A percentile compares a stretch with the other conserved stretches of the same genome.
These are phyloP conservation scores for Vanessa cardui DNA, from an alignment of 2,888 invertebrate species.

Conservation along the genomic window DNA sequence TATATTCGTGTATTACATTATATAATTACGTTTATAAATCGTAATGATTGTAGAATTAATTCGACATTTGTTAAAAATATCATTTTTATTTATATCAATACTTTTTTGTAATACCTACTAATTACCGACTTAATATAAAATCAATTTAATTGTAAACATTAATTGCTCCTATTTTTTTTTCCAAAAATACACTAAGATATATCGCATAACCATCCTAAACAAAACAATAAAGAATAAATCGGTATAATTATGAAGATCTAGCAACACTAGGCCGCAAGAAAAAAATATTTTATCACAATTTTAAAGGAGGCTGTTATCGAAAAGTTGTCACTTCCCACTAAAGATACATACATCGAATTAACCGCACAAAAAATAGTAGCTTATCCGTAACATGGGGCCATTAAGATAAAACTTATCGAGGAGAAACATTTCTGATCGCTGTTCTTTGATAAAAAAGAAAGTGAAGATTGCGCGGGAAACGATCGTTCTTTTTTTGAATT, in stretches of 20 bases:
- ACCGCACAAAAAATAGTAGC: constrained; percentile 55
- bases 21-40: constrained; percentile 18
- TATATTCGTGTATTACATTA: constrained; percentile 20
- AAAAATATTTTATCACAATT: background rate
- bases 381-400: constrained; percentile 65
- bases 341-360: constrained; percentile 24
- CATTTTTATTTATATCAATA: too few relatives aligned
- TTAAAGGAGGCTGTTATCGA: constrained; percentile 18
- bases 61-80: background rate
- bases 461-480: constrained; percentile 23
- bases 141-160: too few relatives aligned
- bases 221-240: background rate
- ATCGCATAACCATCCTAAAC: background rate
- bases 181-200: too few relatives aligned
- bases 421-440: constrained; percentile 23
- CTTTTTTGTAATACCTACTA: too few relatives aligned
- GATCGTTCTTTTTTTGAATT: constrained; percentile 11
- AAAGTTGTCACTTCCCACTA: constrained; percentile 27
- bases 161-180: too few relatives aligned
- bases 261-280: background rate
- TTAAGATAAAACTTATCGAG: constrained; percentile 59
- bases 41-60: background rate
- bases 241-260: background rate
- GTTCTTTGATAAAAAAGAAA: constrained; percentile 19
- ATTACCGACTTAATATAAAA: too few relatives aligned